Evolutionary conservation across 2,888 invertebrate genomes (phyloP), one percentile per base, ranked within the genome.

Genomic region (Lobophora halterata): DNA sequence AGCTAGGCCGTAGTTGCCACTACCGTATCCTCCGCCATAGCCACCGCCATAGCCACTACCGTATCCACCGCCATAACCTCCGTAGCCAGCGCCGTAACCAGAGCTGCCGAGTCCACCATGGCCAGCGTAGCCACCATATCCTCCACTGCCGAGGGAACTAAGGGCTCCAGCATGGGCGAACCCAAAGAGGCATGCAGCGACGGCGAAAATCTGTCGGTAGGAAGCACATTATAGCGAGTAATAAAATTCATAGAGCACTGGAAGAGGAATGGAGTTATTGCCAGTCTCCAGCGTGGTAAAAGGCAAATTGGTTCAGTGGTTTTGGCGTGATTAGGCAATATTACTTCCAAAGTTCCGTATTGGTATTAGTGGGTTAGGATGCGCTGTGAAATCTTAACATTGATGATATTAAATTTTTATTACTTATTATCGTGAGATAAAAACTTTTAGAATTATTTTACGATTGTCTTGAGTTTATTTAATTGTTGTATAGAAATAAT

Each of bases 101-200:
- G n/a, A n/a, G 13, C 24, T 42, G 18, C 28, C 39, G 16, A 28
- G 33, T 4, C 39, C 39, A 3, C 38, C 42, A 7, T 14, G 17
- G 8, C 42, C 42, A n/a, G n/a, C n/a, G n/a, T n/a, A 31, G 16
- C 42, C 43, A 1, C 33, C 41, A 10, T 37, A 37, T n/a, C 37
- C 31, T 5, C 32, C 35, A 40, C 38, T 42, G 7, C 47, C 45
- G 11, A 52, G 38, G 3, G 48, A 54, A 32, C 39, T 58, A 7
- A 72, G 38, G 4, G 43, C 61, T 32, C 74, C 70, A 21, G 74
- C 75, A 9, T 33, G 57, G 37, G 69, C 62, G 12, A 75, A 28
- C 38, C 73, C 73, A 27, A 77, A 59, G 2, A 75, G 56, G 63
- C 71, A 72, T 18, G 58, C 57, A 13, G 72, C 53, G 7, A 67